Base-by-base conservation (phyloP, 2,888 invertebrate genomes). In the Chloroclysta siterata region DNA sequence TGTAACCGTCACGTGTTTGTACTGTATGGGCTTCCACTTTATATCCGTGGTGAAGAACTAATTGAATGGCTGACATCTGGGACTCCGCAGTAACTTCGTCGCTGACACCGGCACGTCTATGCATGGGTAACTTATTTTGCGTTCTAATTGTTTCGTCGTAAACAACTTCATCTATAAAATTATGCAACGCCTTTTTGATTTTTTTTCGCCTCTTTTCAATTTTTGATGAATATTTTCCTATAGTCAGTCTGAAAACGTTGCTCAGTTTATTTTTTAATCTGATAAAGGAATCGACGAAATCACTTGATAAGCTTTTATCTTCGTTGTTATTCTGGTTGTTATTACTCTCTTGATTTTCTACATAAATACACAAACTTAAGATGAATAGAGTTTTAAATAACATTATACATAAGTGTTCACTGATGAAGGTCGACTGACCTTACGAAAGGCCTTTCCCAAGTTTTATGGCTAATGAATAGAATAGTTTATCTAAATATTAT, bases 1-100 rank as follows among this genome's bases (percentile, higher is more conserved):
- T 55, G 59, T 82, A 85, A 28, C 82, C 83, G 59, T 86, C 85
- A 0, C 63, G 64, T 10, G 82, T 82, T 0, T 78, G 47, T 3
- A 81, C 75, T 2, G 72, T 78, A 53, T 85, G 82, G 0, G 69
- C 65, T 70, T 83, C 79, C 7, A 71, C 63, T 55, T 68, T 65
- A 55, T 78, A 82, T 5, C 83, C 80, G 42, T 79, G 72, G 6
- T 59, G 22, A 11, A 41, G 17, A 5, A 80, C 72, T 29, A 74
- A 39, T 53, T 75, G 59, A 33, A 47, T 58, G 0, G 68, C 60
- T 47, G 60, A 7, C 17, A 64, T 54, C n/a, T 46, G 2, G n/a
- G 41, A 47, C 22, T 63, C 51, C 13, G 29, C 3, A n/a, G 52
- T 28, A 17, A 4, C n/a, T 46, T 51, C 39, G 50, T 47, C 17